Conservation (phyloP, 1,140 invertebrate species). For the Yoshiicerus persimilis region DNA sequence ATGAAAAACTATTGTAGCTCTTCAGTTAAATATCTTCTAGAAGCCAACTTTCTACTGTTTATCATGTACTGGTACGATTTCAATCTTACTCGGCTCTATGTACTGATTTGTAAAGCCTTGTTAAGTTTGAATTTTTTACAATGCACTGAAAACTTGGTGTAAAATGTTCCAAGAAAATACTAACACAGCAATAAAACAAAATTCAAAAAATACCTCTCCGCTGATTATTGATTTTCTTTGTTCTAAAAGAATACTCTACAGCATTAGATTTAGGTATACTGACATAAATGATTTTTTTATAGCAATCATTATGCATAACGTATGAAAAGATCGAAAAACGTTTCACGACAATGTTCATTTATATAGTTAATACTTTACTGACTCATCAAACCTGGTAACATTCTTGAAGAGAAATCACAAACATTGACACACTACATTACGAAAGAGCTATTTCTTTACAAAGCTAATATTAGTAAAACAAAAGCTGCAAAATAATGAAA, state of each 20-base stretch:
- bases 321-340: too few species aligned
- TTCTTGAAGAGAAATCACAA: slow-evolving; percentile 5
- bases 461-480: neutral
- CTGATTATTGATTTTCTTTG: too few species aligned
- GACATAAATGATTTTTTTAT: neutral
- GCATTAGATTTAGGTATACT: too few species aligned
- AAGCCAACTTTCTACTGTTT: too few species aligned
- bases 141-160: neutral
- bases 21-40: too few species aligned
- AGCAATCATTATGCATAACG: too few species aligned
- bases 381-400: slow-evolving; percentile 19
- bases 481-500: neutral
- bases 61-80: neutral
- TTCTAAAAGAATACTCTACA: too few species aligned
- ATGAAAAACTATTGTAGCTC: too few species aligned
- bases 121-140: neutral
- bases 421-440: neutral
- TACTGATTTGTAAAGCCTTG: neutral
- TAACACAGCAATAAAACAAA: neutral
- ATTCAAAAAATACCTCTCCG: neutral
- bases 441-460: neutral
- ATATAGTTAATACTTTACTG: slow-evolving; percentile 13
- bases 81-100: neutral
- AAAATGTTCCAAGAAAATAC: neutral
- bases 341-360: neutral